phyloP scores from a whole-genome alignment of 2,888 invertebrate species.

The Aspidiotus rigidus region DNA sequence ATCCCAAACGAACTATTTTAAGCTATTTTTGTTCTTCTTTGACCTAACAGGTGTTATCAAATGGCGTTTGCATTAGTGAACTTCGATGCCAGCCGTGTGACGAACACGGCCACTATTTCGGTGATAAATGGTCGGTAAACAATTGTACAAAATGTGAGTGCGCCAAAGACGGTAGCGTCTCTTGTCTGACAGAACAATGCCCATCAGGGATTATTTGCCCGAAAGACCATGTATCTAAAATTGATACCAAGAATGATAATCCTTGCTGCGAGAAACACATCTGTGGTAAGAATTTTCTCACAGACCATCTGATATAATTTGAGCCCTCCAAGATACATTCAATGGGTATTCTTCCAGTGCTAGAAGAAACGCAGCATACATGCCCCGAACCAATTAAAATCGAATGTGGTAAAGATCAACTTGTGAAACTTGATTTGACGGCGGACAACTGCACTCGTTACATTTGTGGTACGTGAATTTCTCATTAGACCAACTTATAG shows the following conservation, averaged over 20 bases:
- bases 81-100: slow-evolving; percentile 64
- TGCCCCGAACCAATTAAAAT: slow-evolving; percentile 61
- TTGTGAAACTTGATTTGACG: slow-evolving; percentile 56
- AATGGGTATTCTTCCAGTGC: slow-evolving; percentile 43
- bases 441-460: slow-evolving; percentile 61
- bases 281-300: slow-evolving; percentile 50
- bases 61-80: slow-evolving; percentile 61
- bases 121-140: slow-evolving; percentile 59
- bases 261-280: slow-evolving; percentile 63
- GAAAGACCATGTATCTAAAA: slow-evolving; percentile 49
- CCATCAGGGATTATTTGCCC: slow-evolving; percentile 53
- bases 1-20: no score
- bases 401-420: slow-evolving; percentile 61
- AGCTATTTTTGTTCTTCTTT: no score
- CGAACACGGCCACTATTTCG: slow-evolving; percentile 57
- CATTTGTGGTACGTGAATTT: slow-evolving; percentile 54
- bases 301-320: no score
- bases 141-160: slow-evolving; percentile 68
- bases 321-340: no score
- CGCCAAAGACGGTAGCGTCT: slow-evolving; percentile 47
- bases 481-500: slow-evolving; percentile 1
- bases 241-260: slow-evolving; percentile 48
- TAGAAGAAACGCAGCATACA: slow-evolving; percentile 45
- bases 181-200: slow-evolving; percentile 56
- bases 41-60: slow-evolving; percentile 51